Base-by-base conservation (phyloP, 2,888 invertebrate species). In the Drosophila prostipennis region DNA sequence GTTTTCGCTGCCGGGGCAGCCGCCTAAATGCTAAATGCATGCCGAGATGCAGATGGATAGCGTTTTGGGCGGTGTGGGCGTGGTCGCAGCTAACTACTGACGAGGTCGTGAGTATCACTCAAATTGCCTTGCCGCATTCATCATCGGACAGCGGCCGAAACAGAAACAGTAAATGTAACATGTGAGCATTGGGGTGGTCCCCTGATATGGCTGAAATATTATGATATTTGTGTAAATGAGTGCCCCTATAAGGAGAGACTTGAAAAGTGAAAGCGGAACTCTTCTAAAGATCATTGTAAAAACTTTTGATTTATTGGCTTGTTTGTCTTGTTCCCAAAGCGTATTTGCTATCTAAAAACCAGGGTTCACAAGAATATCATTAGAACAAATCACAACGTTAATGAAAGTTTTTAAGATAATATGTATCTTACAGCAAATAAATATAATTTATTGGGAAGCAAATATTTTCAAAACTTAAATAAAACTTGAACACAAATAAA, bases 81-180 rank as follows among this genome's bases (percentile, higher is more conserved):
- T 76, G 78, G 60, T 57, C 46, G 63, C 63, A 76, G 71, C 82
- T 74, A 69, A 77, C 75, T 65, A 72, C 72, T 72, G 79, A 74
- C 79, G 80, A 81, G 85, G 77, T 83, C 80, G 80, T 83, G 79
- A 85, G 78, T 80, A 82, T 85, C 80, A 78, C 73, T 80, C 75
- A 77, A 82, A 77, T 80, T 74, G 81, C 73, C 60, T 63, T 71
- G 76, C 52, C 65, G 45, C 54, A 74, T 65, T 68, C 69, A 78
- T 71, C 72, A 71, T 71, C 71, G 45, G 19, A 14, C 67, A 67
- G 67, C 57, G 51, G 42, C 49, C 54, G 65, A 53, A 34, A 34
- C 65, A 19, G 46, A 54, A 54, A 53, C 65, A 36, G 54, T 64
- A 65, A 65, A 64, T 65, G 67, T 65, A 55, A 58, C 57, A 69